A percentile compares a stretch with the other conserved stretches of the same genome.
phyloP scores from a whole-genome alignment of 1,140 invertebrate species.

The Aphis gossypii region DNA sequence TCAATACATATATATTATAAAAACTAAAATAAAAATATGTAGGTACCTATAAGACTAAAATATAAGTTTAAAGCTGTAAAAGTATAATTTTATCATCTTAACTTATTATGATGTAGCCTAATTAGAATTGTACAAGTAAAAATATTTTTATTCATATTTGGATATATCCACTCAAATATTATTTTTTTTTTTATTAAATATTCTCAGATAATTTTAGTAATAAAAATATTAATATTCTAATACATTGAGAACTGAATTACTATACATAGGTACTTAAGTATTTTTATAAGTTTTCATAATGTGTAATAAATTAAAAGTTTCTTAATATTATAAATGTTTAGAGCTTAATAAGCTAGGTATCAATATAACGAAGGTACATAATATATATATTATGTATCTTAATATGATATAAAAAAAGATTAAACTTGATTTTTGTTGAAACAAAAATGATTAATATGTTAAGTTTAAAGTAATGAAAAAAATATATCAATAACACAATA shows the following conservation, averaged over 20 bases:
- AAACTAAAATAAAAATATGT: neutral
- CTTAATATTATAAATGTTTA: neutral
- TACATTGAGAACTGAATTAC: neutral
- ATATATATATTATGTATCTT: neutral
- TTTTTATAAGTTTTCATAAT: neutral
- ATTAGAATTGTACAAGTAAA: neutral
- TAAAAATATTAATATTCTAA: neutral
- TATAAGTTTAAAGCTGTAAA: neutral
- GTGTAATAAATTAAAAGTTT: neutral
- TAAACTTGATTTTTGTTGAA: neutral
- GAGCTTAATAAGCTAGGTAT: neutral
- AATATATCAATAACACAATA: neutral
- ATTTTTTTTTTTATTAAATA: neutral
- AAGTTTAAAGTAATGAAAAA: neutral
- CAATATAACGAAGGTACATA: neutral
- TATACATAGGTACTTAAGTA: neutral
- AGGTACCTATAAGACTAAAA: neutral
- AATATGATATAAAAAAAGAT: neutral
- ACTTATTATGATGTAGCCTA: neutral
- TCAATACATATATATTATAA: neutral
- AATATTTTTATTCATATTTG: neutral
- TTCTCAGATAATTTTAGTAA: neutral
- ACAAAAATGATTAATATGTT: neutral
- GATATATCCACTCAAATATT: neutral
- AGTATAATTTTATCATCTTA: neutral